Evolutionary conservation across 1,140 invertebrate species (phyloP), one percentile per base, ranked within the genome.

Genomic region (Macrocentrus cingulum): DNA sequence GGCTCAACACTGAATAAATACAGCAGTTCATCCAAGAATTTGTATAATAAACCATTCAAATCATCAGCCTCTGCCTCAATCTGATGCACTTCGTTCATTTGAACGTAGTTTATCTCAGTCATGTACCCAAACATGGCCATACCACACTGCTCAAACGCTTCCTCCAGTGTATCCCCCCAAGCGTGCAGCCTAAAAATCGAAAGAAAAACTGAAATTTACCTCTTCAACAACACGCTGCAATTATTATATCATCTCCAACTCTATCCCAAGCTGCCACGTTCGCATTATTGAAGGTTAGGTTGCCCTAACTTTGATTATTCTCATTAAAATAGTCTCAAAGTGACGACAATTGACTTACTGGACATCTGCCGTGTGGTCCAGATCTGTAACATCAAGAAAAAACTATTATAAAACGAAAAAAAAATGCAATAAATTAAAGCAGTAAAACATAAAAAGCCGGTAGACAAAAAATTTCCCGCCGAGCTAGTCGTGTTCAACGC

Each of bases 81-180:
- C 63, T 90, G 84, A 66, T 90, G 83, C n/a, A 84, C 84, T 64
- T 88, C 81, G 63, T 83, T 83, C 58, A 95, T 91, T 66, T 95
- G 87, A 0, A 98, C 92, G 58, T 84, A 88, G 0, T 90, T 85
- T 56, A 97, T 81, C 65, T 98, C 94, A 11, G 96, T 98, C 91
- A 98, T 98, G 72, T 98, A 99, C 3, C 86, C 92, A 81, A 94
- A 99, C 95, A 99, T 98, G 0, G 92, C 90, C 66, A 94, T 87
- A 2, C 91, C 94, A 71, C 91, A 92, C 81, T 98, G 95, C 77
- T 98, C 95, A 80, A 97, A 97, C 0, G 95, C 90, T 81, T 98
- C 95, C 69, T 87, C 78, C 19, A 98, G 71, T 52, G 80, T 88
- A 42, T 88, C 83, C n/a, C 96, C 96, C 96, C 96, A 97, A 56